A percentile compares a stretch with the other conserved stretches of the same genome.
phyloP scores from a whole-genome alignment of 2,888 invertebrate species.

The Tetanocera ferruginea region DNA sequence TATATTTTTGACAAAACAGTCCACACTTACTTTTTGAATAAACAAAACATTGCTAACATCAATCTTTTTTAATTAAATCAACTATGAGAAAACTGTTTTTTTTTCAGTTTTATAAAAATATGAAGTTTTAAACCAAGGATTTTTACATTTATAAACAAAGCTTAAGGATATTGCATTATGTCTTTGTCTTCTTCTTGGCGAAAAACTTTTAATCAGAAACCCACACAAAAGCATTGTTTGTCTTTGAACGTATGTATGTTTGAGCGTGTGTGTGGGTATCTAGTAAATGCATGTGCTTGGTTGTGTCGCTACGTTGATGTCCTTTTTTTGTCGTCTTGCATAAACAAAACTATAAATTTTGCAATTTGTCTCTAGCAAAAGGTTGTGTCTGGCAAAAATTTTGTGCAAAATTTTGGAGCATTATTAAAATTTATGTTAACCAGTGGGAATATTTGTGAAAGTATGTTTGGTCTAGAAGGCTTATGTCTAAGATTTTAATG shows the following conservation, averaged over 20 bases:
- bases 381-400: conserved; percentile 35
- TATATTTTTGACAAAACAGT: too few species aligned
- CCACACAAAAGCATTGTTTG: not conserved
- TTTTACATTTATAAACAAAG: not conserved
- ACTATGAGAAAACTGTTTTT: not conserved
- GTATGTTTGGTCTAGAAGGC: not conserved
- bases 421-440: conserved; percentile 46
- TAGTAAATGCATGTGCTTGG: not conserved
- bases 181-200: not conserved
- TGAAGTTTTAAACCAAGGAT: not conserved
- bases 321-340: conserved; percentile 11
- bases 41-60: not conserved
- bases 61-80: not conserved
- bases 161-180: not conserved
- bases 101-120: not conserved
- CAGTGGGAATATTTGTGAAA: conserved; percentile 29
- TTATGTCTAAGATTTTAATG: not conserved
- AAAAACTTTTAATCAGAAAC: conserved; percentile 18
- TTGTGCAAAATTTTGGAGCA: conserved; percentile 37
- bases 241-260: not conserved
- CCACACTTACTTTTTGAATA: too few species aligned
- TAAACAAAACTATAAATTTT: conserved; percentile 31
- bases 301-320: not conserved
- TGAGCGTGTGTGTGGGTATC: not conserved
- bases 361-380: conserved; percentile 26